Base-by-base conservation (phyloP, 2,113 vertebrate genomes). In the Madoqua kirkii region DNA sequence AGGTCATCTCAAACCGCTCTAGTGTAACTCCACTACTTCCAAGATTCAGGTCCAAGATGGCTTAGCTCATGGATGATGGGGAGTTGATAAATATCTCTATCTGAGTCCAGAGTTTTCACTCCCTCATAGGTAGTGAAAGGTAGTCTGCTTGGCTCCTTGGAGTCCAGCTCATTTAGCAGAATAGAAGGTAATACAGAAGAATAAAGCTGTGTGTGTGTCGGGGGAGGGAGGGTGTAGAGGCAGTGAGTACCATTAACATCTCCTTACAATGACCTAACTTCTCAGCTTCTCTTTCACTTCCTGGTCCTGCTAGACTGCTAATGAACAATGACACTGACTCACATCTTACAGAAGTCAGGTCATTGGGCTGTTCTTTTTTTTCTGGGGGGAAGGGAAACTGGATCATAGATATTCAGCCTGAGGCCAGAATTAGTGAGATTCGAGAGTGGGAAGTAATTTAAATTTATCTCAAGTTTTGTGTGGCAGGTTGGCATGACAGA, bases 221-320 rank as follows among this genome's bases (percentile, higher is more conserved):
- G n/a, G 67, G 36, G 40, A 76, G 40, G 71, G 23, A 76, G 81
- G 21, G 31, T 33, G 16, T 16, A 54, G 71, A 71, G 64, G 25
- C 7, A 10, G 50, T 54, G 87, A 78, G 33, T 8, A 48, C 4
- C 59, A 16, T 76, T 50, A 45, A 15, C 59, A 36, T 89, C 54
- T 93, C 21, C 83, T 85, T 85, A 59, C 3, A 8, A 15, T 93
- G 95, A 96, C 67, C 93, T 82, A 88, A 21, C 59, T 95, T 97
- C 90, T 94, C 93, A 94, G 76, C 88, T 96, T 93, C 45, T 88
- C 74, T 87, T 67, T 96, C 93, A 93, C 94, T 91, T 96, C 71
- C 55, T 89, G 88, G 71, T 84, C 90, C 78, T 52, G 86, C 93
- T 45, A 95, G 94, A 96, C 97, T 95, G 85, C 43, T 96, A 94